phyloP scores from a whole-genome alignment of 2,113 vertebrate species.

The Telmatochromis sp. region DNA sequence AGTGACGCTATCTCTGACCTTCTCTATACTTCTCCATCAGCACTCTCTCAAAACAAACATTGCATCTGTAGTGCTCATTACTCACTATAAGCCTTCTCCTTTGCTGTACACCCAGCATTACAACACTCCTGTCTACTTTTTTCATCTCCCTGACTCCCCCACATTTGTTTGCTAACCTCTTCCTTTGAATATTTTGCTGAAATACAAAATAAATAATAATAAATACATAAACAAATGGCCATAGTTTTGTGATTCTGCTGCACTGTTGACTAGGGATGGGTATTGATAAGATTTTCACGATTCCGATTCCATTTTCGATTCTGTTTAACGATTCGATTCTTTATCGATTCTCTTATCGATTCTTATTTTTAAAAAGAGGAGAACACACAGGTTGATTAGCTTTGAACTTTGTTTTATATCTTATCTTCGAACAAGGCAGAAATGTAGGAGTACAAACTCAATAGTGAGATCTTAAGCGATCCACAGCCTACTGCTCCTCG shows the following conservation, averaged over 20 bases:
- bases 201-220: neutral
- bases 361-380: too few relatives aligned
- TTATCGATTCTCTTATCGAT: too few relatives aligned
- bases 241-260: neutral
- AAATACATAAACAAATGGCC: neutral
- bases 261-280: neutral
- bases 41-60: neutral
- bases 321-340: too few relatives aligned
- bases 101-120: neutral
- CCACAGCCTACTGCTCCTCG: too few relatives aligned
- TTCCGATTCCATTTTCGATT: too few relatives aligned
- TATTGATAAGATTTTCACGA: too few relatives aligned
- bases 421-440: too few relatives aligned
- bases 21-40: accelerated
- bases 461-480: too few relatives aligned
- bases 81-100: neutral
- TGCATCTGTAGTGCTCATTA: neutral
- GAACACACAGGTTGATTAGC: too few relatives aligned
- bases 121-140: neutral
- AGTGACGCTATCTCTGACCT: neutral
- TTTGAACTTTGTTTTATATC: too few relatives aligned
- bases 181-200: neutral
- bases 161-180: neutral
- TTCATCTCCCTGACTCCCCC: neutral
- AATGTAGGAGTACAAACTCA: too few relatives aligned